phyloP scores from a whole-genome alignment of 2,113 vertebrate genomes.

The Pitta sordida region DNA sequence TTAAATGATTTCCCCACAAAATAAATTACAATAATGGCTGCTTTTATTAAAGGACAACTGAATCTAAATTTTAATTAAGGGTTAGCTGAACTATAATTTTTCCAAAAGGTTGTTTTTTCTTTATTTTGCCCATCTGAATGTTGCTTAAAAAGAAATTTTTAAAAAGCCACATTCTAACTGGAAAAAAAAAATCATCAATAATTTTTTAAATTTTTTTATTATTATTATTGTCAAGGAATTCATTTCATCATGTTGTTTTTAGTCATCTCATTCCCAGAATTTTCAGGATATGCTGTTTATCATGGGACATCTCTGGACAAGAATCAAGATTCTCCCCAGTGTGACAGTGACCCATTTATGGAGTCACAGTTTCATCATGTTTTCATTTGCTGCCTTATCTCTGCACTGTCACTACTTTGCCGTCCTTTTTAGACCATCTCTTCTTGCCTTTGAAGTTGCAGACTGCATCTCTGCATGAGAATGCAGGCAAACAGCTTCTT shows the following conservation, averaged over 20 bases:
- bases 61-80: slow-evolving; percentile 85
- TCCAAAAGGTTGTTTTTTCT: not conserved
- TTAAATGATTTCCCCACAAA: slow-evolving; percentile 47
- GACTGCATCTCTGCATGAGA: slow-evolving; percentile 17
- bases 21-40: slow-evolving; percentile 54
- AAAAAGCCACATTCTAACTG: not conserved
- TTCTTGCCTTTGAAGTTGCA: slow-evolving; percentile 66
- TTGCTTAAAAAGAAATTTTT: not conserved
- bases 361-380: not conserved
- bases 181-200: not conserved
- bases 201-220: not conserved
- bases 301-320: slow-evolving; percentile 13
- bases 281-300: slow-evolving; percentile 13
- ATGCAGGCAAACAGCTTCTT: slow-evolving; percentile 33
- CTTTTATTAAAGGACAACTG: slow-evolving; percentile 81
- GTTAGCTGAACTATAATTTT: slow-evolving; percentile 76
- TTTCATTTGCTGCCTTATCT: slow-evolving; percentile 1
- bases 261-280: not conserved
- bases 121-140: slow-evolving; percentile 6
- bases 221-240: not conserved
- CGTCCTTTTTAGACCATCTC: slow-evolving; percentile 29
- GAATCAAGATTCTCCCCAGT: not conserved
- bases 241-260: not conserved
- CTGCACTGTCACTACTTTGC: slow-evolving; percentile 8
- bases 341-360: not conserved